Conservation (phyloP, 2,113 vertebrate genomes). For the Cheirogaleus medius region DNA sequence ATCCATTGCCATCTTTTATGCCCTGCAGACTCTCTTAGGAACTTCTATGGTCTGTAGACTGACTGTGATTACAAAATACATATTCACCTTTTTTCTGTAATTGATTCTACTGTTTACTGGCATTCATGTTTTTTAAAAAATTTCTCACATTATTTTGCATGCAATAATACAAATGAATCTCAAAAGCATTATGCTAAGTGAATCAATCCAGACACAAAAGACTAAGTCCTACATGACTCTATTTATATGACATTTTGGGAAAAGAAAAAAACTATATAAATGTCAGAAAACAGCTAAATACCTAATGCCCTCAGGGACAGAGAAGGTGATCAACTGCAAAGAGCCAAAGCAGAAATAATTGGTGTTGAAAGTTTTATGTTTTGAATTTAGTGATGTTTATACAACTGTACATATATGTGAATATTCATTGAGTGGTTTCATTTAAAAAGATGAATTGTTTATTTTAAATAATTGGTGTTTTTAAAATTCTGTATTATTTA, state of each 20-base stretch:
- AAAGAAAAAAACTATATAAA: background rate
- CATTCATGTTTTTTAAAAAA: background rate
- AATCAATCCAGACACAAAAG: background rate
- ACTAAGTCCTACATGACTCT: background rate
- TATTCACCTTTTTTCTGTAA: background rate
- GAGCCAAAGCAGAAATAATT: background rate
- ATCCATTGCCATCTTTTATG: background rate
- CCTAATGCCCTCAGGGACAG: background rate
- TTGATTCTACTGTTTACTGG: background rate
- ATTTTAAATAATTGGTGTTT: background rate
- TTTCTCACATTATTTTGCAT: background rate
- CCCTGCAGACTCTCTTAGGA: background rate
- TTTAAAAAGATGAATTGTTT: background rate
- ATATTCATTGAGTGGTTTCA: background rate
- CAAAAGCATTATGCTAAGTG: background rate
- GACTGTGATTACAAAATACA: background rate
- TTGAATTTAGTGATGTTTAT: background rate
- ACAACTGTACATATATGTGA: background rate
- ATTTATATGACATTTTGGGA: background rate
- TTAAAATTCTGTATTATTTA: background rate
- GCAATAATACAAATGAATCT: background rate
- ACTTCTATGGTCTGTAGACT: background rate
- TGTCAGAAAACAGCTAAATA: background rate
- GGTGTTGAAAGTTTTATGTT: background rate
- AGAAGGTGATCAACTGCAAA: background rate